Evolutionary conservation across 2,888 invertebrate genomes (phyloP).

Genomic region (Eumacrocentrus americanus): DNA sequence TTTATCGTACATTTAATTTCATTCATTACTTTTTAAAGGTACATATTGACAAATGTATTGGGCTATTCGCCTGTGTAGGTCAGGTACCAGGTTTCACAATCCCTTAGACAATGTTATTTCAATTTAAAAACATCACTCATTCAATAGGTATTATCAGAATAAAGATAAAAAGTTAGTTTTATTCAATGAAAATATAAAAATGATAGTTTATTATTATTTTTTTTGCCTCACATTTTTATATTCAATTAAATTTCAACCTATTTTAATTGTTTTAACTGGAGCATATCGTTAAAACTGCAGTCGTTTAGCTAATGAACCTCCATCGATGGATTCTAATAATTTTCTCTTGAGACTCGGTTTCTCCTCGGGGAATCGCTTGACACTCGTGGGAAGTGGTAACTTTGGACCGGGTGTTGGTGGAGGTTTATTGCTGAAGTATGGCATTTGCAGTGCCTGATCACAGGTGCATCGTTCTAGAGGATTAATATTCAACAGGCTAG

Average conservation of each 20-base stretch:
- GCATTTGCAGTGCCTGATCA: constrained; percentile 84
- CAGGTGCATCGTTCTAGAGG: constrained; percentile 84
- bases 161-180: too few species aligned
- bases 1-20: too few species aligned
- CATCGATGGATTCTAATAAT: constrained; percentile 73
- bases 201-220: too few species aligned
- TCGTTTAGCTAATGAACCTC: constrained; percentile 72
- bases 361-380: constrained; percentile 68
- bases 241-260: background rate
- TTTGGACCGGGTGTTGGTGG: constrained; percentile 84
- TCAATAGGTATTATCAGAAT: too few species aligned
- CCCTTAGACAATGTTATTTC: too few species aligned
- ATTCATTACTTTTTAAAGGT: too few species aligned
- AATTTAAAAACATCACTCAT: too few species aligned
- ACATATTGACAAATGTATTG: too few species aligned
- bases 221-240: too few species aligned
- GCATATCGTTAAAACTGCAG: constrained; percentile 68
- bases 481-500: constrained; percentile 78
- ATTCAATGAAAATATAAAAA: too few species aligned
- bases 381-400: constrained; percentile 76
- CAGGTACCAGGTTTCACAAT: too few species aligned
- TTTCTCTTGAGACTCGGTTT: constrained; percentile 79
- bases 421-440: constrained; percentile 91
- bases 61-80: too few species aligned
- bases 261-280: background rate